phyloP scores from a whole-genome alignment of 2,113 vertebrate genomes.

The Arenaria interpres region DNA sequence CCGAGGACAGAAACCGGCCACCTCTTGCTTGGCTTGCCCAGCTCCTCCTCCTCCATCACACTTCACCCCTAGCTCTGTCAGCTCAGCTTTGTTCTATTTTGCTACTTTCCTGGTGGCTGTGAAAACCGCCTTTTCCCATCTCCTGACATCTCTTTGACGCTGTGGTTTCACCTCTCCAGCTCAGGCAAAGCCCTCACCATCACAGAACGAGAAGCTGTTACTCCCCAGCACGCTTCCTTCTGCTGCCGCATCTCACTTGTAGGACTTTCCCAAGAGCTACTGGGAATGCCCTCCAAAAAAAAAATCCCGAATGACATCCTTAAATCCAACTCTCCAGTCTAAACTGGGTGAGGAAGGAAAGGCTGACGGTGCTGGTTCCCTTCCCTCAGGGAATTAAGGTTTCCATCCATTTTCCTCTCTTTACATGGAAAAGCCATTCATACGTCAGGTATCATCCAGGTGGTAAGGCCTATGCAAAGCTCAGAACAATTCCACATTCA shows the following conservation, averaged over 20 bases:
- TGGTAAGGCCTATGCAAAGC: fast-evolving
- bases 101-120: neutral
- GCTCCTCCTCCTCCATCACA: neutral
- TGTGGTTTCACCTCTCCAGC: neutral
- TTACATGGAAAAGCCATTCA: neutral
- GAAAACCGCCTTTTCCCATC: neutral
- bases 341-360: neutral
- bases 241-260: neutral
- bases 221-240: neutral
- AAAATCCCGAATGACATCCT: neutral
- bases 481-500: fast-evolving
- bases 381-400: neutral
- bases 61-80: neutral
- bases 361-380: neutral
- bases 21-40: neutral
- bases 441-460: fast-evolving
- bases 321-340: neutral
- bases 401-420: neutral
- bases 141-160: neutral
- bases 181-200: neutral
- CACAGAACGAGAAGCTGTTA: neutral
- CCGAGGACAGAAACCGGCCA: neutral
- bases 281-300: neutral
- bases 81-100: neutral
- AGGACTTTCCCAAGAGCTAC: neutral